Evolutionary conservation across 2,113 vertebrate species (phyloP).

Genomic region (Copsychus sechellarum): DNA sequence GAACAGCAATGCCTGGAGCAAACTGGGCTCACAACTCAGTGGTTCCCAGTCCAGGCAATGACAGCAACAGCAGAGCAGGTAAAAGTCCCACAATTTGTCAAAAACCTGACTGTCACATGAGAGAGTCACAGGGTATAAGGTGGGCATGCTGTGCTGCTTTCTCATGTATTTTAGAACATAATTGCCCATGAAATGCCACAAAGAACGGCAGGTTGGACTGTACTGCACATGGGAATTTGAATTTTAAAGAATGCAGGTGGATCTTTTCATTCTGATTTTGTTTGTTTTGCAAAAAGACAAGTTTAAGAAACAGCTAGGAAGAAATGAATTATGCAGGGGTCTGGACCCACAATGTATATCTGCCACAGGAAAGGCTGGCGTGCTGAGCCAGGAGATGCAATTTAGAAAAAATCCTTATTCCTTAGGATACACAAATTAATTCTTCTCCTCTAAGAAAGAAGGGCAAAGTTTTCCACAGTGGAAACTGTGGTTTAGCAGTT

Average conservation of each 20-base stretch:
- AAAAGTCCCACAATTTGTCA: not conserved
- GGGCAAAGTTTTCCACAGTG: conserved; percentile 33
- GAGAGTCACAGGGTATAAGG: not conserved
- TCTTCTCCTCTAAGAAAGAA: conserved; percentile 35
- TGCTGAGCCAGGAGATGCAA: not conserved
- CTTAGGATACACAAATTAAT: conserved; percentile 44
- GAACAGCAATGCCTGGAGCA: not conserved
- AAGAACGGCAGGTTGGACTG: not conserved
- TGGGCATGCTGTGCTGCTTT: not conserved
- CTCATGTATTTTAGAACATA: not conserved
- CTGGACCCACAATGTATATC: not conserved
- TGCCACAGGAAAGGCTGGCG: not conserved
- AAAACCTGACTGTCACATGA: not conserved
- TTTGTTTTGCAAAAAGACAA: not conserved
- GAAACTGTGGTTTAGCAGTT: not conserved
- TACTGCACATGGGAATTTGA: not conserved
- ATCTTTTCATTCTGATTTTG: not conserved
- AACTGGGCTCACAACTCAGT: not conserved
- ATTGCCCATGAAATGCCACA: not conserved
- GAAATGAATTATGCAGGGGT: not conserved
- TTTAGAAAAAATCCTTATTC: not conserved
- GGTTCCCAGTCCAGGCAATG: not conserved
- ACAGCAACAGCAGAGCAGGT: not conserved
- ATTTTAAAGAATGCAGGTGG: not conserved
- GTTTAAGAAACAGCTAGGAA: not conserved